Evolutionary conservation across 2,888 invertebrate genomes (phyloP).

Genomic region (Cephus spinipes): DNA sequence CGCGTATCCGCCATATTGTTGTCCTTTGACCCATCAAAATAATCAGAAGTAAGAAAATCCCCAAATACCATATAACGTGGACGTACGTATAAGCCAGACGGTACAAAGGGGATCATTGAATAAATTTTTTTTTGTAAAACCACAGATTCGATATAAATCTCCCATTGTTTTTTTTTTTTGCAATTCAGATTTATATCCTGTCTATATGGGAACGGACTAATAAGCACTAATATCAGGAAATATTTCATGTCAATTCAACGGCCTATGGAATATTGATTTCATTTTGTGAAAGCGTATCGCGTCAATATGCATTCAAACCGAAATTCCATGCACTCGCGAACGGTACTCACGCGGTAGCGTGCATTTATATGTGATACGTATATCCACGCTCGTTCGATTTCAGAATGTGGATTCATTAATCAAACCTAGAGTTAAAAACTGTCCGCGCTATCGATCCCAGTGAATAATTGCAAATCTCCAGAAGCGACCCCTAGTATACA

Average conservation of each 20-base stretch:
- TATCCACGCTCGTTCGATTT: slow-evolving; percentile 41
- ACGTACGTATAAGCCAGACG: not conserved
- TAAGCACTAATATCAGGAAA: slow-evolving; percentile 55
- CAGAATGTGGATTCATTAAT: slow-evolving; percentile 55
- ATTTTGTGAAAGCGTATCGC: slow-evolving; percentile 36
- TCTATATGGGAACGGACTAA: slow-evolving; percentile 33
- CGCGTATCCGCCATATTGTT: not conserved
- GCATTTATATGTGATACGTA: slow-evolving; percentile 14
- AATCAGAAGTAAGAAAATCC: not conserved
- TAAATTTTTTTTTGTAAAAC: not conserved
- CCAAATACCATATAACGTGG: not conserved
- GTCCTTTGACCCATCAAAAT: not conserved
- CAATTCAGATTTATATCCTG: not conserved
- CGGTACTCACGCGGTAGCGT: not conserved
- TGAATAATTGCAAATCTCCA: slow-evolving; percentile 32
- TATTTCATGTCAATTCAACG: slow-evolving; percentile 54
- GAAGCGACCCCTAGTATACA: slow-evolving; percentile 30
- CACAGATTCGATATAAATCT: not conserved
- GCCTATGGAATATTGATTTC: slow-evolving; percentile 52
- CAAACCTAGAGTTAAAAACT: slow-evolving; percentile 46
- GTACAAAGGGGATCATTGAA: not conserved
- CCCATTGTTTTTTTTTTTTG: not conserved
- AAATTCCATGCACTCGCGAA: slow-evolving; percentile 44
- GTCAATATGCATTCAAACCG: slow-evolving; percentile 51
- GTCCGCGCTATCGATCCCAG: slow-evolving; percentile 35